These are phyloP conservation scores for Tridacna gigas DNA, from an alignment of 2,888 invertebrate genomes.

Conservation along the genomic window DNA sequence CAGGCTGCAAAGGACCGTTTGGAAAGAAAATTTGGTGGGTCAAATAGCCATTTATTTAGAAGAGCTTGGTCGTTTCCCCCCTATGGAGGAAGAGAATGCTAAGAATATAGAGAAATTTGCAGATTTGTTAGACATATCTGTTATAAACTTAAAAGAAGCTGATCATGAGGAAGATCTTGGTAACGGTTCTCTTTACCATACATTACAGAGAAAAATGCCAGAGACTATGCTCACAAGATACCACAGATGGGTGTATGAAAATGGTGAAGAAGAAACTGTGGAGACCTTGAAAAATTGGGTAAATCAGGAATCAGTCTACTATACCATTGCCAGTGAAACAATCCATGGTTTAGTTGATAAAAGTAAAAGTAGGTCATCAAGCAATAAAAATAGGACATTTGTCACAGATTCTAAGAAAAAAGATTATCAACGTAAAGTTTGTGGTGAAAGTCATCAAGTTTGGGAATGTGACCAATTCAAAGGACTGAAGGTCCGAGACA, in stretches of 20 bases:
- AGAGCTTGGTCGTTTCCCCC: no score
- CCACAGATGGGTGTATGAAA: background rate
- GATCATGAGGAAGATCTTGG: background rate
- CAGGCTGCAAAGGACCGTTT: no score
- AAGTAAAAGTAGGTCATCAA: background rate
- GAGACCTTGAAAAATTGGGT: background rate
- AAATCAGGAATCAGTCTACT: background rate
- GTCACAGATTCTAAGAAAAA: background rate
- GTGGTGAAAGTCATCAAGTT: background rate
- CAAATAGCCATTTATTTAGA: no score
- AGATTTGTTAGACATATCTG: no score
- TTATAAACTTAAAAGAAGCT: conserved; percentile 5
- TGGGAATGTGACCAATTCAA: background rate
- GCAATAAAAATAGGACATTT: background rate
- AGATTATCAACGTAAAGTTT: background rate
- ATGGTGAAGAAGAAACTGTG: background rate
- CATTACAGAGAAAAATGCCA: background rate
- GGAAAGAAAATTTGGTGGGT: no score
- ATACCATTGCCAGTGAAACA: background rate
- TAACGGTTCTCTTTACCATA: background rate
- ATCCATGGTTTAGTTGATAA: background rate
- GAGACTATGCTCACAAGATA: background rate
- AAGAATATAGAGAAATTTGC: no score
- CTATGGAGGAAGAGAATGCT: conserved; percentile 1
- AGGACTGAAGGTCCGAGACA: background rate